These are phyloP conservation scores for Struthio camelus DNA, from an alignment of 2,113 vertebrate genomes.

Conservation along the genomic window DNA sequence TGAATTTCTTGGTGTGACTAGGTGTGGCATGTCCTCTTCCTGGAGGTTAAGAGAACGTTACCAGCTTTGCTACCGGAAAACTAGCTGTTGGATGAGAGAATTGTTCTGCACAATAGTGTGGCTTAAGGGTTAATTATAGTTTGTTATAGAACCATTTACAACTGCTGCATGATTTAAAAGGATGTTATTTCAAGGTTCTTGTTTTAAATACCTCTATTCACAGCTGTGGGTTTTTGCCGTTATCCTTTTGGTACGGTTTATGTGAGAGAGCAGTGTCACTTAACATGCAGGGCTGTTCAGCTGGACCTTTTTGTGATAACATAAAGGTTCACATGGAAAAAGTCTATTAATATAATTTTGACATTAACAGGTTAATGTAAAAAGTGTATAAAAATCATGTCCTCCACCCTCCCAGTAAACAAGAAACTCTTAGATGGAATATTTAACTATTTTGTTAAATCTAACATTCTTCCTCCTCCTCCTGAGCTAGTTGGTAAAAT, in stretches of 20 bases:
- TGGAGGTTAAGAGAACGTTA: background rate
- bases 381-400: background rate
- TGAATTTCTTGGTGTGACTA: slow-evolving; percentile 21
- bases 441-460: background rate
- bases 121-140: slow-evolving; percentile 16
- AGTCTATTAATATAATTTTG: background rate
- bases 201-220: background rate
- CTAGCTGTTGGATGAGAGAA: background rate
- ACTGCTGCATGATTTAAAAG: slow-evolving; percentile 30
- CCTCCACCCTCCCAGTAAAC: background rate
- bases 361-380: background rate
- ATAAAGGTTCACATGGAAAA: background rate
- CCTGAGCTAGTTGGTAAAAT: background rate
- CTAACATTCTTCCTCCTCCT: background rate
- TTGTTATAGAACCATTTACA: background rate
- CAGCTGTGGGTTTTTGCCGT: slow-evolving; percentile 9
- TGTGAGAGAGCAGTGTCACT: background rate
- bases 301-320: background rate
- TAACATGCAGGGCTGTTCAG: background rate
- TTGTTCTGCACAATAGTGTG: background rate
- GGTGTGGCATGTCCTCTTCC: background rate
- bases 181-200: background rate
- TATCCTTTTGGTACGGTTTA: background rate
- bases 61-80: background rate
- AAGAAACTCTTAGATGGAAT: background rate